Percentiles rank a stretch among this genome's conserved stretches.
Conservation (phyloP, 2,113 vertebrate species). For the Arizona elegans region DNA sequence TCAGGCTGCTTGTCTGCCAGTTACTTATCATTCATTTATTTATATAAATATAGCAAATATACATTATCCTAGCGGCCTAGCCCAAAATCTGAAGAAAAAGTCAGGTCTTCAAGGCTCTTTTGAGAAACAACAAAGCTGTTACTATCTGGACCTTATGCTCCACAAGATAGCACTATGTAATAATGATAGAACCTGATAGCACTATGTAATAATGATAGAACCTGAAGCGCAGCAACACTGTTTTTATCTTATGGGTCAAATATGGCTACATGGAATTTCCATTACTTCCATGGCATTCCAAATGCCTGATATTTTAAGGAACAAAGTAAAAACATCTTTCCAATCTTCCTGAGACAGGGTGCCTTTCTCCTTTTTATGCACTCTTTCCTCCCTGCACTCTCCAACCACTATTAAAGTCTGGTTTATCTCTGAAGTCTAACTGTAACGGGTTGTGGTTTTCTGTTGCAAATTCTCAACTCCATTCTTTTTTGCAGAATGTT, state of each 20-base stretch:
- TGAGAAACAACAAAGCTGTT: neutral
- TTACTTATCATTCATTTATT: neutral
- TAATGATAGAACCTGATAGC: neutral
- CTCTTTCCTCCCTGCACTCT: neutral
- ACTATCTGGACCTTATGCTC: neutral
- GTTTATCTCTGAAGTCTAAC: neutral
- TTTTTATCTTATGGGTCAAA: neutral
- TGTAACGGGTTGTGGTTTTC: neutral
- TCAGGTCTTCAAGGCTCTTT: neutral
- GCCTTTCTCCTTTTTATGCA: neutral
- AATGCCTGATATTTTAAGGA: neutral
- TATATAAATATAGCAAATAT: neutral
- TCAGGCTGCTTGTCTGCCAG: neutral
- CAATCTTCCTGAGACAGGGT: neutral
- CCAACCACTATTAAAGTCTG: neutral
- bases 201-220: neutral
- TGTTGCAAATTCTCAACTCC: neutral
- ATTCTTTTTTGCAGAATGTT: neutral
- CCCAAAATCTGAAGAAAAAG: neutral
- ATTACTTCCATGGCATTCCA: neutral
- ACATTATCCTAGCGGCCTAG: neutral
- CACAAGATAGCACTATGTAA: neutral
- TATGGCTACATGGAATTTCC: neutral
- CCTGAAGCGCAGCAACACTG: neutral
- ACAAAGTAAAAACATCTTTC: neutral